These are phyloP conservation scores for Microvelia longipes DNA, from an alignment of 1,140 invertebrate species.

Conservation along the genomic window DNA sequence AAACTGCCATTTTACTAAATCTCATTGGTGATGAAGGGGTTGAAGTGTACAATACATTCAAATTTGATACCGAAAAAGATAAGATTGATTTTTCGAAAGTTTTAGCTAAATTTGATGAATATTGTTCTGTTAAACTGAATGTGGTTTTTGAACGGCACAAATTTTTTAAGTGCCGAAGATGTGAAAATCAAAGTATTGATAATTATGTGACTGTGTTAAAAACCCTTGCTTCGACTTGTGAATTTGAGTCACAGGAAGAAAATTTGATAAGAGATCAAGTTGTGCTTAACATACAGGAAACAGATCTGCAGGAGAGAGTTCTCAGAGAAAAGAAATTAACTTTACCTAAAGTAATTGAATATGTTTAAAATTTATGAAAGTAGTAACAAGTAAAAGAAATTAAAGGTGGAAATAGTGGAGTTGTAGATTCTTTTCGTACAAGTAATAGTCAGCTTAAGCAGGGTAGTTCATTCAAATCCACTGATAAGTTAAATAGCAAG, in stretches of 20 bases:
- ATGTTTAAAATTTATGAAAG: neutral
- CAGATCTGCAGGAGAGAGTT: neutral
- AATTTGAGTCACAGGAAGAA: neutral
- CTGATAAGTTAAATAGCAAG: too few species aligned
- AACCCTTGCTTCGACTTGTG: neutral
- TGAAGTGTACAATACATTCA: constrained; percentile 2
- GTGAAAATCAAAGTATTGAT: neutral
- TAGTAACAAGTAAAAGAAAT: neutral
- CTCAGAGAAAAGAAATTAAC: neutral
- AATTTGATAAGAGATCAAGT: neutral
- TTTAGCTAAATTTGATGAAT: neutral
- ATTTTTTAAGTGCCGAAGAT: neutral
- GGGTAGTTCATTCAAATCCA: too few species aligned
- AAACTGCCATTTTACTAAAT: constrained; percentile 12
- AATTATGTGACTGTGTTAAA: neutral
- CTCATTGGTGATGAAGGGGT: constrained; percentile 18
- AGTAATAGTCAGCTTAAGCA: too few species aligned
- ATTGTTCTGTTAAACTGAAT: neutral
- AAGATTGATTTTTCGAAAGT: neutral
- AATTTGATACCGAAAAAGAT: constrained; percentile 11
- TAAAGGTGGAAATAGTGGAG: neutral
- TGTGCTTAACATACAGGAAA: neutral
- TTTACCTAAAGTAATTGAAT: neutral
- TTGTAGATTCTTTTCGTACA: too few species aligned
- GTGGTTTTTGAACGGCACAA: neutral